These are phyloP conservation scores for Notolabrus celidotus DNA, from an alignment of 2,797 vertebrate genomes.

Conservation along the genomic window DNA sequence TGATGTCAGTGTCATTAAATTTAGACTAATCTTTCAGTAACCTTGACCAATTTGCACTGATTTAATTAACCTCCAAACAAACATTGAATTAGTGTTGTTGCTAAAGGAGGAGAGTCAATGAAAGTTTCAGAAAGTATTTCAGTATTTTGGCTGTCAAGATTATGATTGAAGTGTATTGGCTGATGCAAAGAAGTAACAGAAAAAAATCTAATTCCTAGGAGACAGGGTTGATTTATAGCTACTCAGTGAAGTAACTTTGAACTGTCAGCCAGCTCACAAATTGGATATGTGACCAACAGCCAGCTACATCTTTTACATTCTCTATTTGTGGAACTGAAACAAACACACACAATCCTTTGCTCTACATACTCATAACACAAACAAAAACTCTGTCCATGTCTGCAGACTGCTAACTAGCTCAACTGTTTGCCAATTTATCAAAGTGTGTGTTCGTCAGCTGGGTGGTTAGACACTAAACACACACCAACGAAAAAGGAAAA, in stretches of 20 bases:
- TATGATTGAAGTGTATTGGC: conserved; percentile 5
- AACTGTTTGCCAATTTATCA: conserved; percentile 95
- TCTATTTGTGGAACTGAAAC: conserved; percentile 21
- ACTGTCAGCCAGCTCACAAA: conserved; percentile 30
- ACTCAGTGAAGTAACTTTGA: conserved; percentile 35
- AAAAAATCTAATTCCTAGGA: not conserved
- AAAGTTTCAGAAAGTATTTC: not conserved
- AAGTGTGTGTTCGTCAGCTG: conserved; percentile 91
- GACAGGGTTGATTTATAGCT: conserved; percentile 1
- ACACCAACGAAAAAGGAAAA: conserved; percentile 47
- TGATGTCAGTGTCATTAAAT: too few species aligned
- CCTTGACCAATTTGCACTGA: too few species aligned
- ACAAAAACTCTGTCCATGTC: conserved; percentile 32
- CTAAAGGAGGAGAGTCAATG: not conserved
- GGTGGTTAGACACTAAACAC: conserved; percentile 91
- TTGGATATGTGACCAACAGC: conserved; percentile 40
- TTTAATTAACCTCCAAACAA: too few species aligned
- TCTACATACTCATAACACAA: conserved; percentile 1
- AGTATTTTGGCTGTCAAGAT: not conserved
- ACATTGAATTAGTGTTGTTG: not conserved
- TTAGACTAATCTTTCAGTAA: too few species aligned
- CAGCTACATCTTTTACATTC: conserved; percentile 30
- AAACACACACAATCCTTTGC: conserved; percentile 6
- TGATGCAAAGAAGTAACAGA: not conserved
- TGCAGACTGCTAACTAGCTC: conserved; percentile 90